Conservation (phyloP, 2,113 vertebrate species). For the Amblyopsis rosae region DNA sequence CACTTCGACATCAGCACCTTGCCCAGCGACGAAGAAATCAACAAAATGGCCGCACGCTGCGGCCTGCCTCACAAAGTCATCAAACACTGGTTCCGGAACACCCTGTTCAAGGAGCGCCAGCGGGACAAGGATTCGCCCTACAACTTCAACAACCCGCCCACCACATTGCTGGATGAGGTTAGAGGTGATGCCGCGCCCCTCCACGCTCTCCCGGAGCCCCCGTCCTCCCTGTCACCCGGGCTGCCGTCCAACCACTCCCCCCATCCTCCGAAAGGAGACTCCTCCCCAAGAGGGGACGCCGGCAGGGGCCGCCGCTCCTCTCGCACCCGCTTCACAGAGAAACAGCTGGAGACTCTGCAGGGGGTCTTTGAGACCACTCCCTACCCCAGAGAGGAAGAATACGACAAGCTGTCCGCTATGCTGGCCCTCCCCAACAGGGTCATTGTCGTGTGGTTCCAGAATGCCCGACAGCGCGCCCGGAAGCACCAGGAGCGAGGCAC, state of each 20-base stretch:
- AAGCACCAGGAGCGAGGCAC: conserved; percentile 93
- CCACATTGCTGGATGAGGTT: conserved; percentile 89
- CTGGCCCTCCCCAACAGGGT: conserved; percentile 91
- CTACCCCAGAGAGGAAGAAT: conserved; percentile 97
- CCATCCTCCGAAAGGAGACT: conserved; percentile 85
- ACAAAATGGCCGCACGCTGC: conserved; percentile 92
- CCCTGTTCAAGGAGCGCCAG: conserved; percentile 96
- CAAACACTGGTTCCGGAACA: conserved; percentile 99
- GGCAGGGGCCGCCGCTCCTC: conserved; percentile 81
- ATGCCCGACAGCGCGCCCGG: conserved; percentile 93
- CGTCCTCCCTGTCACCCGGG: conserved; percentile 60
- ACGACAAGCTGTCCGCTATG: conserved; percentile 91
- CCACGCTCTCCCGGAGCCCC: conserved; percentile 47
- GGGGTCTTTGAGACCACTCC: conserved; percentile 96
- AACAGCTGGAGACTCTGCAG: conserved; percentile 92
- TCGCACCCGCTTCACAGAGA: conserved; percentile 93
- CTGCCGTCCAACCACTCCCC: conserved; percentile 82
- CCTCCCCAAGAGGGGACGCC: conserved; percentile 84
- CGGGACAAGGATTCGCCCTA: conserved; percentile 98
- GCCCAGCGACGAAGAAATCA: conserved; percentile 94
- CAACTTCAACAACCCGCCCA: conserved; percentile 97
- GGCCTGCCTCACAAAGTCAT: conserved; percentile 95
- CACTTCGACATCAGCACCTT: conserved; percentile 98
- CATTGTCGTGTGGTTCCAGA: conserved; percentile 99
- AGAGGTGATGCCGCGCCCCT: conserved; percentile 78